phyloP scores from a whole-genome alignment of 1,140 invertebrate genomes.

The Bombus terrestris region DNA sequence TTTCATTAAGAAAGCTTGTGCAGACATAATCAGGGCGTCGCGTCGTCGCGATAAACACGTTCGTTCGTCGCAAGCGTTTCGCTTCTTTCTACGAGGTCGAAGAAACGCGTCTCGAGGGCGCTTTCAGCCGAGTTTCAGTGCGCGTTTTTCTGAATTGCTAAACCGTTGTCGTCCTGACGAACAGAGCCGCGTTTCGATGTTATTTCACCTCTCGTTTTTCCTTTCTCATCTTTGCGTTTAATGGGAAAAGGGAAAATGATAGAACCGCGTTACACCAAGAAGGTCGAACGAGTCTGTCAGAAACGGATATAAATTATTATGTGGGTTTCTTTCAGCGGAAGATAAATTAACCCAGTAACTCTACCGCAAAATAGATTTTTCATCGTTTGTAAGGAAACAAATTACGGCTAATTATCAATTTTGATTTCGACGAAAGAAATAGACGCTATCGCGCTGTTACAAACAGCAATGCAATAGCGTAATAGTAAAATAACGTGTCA shows the following conservation, averaged over 20 bases:
- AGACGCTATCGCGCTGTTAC: too few relatives aligned
- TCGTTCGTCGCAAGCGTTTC: neutral
- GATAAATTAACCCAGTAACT: too few relatives aligned
- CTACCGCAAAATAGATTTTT: too few relatives aligned
- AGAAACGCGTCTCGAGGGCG: constrained; percentile 17
- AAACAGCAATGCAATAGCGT: too few relatives aligned
- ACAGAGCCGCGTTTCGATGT: neutral
- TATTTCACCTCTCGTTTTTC: neutral
- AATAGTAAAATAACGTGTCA: too few relatives aligned
- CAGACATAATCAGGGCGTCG: constrained; percentile 18
- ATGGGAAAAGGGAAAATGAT: neutral
- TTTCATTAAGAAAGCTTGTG: constrained; percentile 13
- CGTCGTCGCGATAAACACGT: constrained; percentile 30
- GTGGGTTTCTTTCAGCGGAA: too few relatives aligned
- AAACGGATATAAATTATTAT: too few relatives aligned
- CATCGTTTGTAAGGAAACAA: too few relatives aligned
- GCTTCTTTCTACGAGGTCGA: neutral
- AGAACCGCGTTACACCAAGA: too few relatives aligned
- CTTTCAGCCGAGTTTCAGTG: neutral
- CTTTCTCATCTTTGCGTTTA: neutral
- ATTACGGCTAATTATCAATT: too few relatives aligned
- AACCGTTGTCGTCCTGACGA: neutral
- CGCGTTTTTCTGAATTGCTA: neutral
- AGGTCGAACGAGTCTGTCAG: too few relatives aligned
- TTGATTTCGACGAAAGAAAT: too few relatives aligned